Base-by-base conservation (phyloP, 2,797 vertebrate species). In the Corythornis leucogaster region DNA sequence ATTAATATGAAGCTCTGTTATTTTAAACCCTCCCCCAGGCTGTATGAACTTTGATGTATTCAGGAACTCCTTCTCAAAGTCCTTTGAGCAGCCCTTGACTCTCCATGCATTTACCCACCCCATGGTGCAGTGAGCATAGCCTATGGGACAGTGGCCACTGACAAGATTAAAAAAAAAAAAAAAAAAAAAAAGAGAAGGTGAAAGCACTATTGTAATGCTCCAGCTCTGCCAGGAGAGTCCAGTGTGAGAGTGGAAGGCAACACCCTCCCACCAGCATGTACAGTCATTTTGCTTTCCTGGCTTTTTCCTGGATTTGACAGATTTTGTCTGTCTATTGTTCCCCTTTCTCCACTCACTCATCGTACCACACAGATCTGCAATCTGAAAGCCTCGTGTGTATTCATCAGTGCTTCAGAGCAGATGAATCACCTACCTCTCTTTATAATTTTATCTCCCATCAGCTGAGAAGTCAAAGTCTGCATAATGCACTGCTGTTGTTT, bases 351-450 rank as follows among this genome's bases (percentile, higher is more conserved):
- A 30, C 74, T 89, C 67, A 26, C 14, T 51, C 16, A 0, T 12
- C 2, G 28, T 67, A 64, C 28, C 83, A 76, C 89, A 67, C 53
- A 42, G 90, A 57, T 62, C 74, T 55, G 64, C 0, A 6, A 51
- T 73, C 77, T 61, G 63, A 87, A 68, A 11, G 11, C 59, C 74
- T 86, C 2, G 12, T 69, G 67, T 90, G 83, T 79, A 84, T 84
- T 91, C 77, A 76, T 92, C 87, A 81, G 67, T 12, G 55, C 77
- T 91, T 89, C 77, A 81, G 80, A 85, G 80, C 40, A 30, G 92
- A 92, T 96, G 96, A 94, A 87, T 95, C 95, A 96, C 87, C 91
- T 64, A 75, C 55, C 66, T 22, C 12, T 90, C 87, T 92, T 95
- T 79, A 93, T 90, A 82, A 93, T 94, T 94, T 91, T 95, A 85